A percentile compares a stretch with the other conserved stretches of the same genome.
These are phyloP conservation scores for Microtus richardsoni DNA, from an alignment of 2,113 vertebrate species.

Conservation along the genomic window DNA sequence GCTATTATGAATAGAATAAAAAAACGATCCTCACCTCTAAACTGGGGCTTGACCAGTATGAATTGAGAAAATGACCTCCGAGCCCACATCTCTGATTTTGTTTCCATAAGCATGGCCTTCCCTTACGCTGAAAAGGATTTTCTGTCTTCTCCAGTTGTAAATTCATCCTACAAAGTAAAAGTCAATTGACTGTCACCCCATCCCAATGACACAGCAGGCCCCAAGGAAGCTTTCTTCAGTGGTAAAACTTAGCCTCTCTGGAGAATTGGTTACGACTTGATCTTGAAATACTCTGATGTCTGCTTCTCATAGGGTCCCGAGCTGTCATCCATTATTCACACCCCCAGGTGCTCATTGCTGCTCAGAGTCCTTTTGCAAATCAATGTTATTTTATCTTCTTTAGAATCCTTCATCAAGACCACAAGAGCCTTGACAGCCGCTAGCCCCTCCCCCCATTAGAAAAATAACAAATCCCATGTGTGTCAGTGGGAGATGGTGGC, in stretches of 20 bases:
- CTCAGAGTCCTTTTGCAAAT: conserved; percentile 39
- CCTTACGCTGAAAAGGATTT: background rate
- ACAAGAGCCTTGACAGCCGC: conserved; percentile 34
- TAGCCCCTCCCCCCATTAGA: conserved; percentile 62
- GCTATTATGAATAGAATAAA: background rate
- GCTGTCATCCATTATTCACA: background rate
- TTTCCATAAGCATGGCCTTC: background rate
- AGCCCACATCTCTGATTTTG: background rate
- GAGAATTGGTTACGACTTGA: background rate
- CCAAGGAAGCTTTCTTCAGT: background rate
- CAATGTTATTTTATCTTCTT: conserved; percentile 11
- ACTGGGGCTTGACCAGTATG: background rate
- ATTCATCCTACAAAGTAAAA: background rate
- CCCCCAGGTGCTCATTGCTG: background rate
- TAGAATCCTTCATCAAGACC: conserved; percentile 72
- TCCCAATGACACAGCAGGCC: background rate
- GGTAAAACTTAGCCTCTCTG: background rate
- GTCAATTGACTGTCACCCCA: background rate
- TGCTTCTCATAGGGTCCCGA: background rate
- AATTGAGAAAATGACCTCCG: background rate
- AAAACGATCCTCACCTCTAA: background rate
- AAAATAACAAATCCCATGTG: conserved; percentile 75
- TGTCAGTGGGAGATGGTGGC: conserved; percentile 62
- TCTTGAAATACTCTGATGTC: background rate
- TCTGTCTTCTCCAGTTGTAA: background rate